These are phyloP conservation scores for Catagonus wagneri DNA, from an alignment of 2,113 vertebrate genomes.

Conservation along the genomic window DNA sequence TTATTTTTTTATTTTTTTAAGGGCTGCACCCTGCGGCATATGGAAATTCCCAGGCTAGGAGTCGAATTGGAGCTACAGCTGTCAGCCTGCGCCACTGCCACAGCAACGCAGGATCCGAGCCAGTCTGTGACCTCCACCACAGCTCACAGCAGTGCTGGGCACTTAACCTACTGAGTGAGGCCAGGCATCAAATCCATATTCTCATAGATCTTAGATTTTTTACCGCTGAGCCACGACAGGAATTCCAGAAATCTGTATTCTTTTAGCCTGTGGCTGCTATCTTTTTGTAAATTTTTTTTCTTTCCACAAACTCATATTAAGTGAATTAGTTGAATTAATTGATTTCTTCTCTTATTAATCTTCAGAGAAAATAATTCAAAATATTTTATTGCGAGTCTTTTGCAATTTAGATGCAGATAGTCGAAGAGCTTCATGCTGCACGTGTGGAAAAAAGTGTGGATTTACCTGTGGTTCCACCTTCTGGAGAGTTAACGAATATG, in stretches of 20 bases:
- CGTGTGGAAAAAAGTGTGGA: conserved; percentile 90
- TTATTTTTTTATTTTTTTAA: no score
- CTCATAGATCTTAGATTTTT: no score
- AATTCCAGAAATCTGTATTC: not conserved
- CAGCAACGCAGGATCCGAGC: no score
- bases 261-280: not conserved
- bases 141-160: no score
- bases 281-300: conserved; percentile 44
- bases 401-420: conserved; percentile 90
- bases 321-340: conserved; percentile 32
- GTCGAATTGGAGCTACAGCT: no score
- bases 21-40: no score
- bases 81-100: no score
- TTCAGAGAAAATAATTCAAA: conserved; percentile 35
- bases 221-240: no score
- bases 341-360: conserved; percentile 40
- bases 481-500: conserved; percentile 94
- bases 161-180: no score
- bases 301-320: not conserved
- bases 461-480: conserved; percentile 88
- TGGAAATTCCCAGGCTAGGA: no score
- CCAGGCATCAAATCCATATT: no score
- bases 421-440: conserved; percentile 92
- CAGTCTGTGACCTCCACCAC: no score
- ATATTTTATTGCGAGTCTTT: conserved; percentile 40